A percentile compares a stretch with the other conserved stretches of the same genome.
Evolutionary conservation across 2,888 invertebrate species (phyloP).

Genomic region (Troides oblongomaculatus): DNA sequence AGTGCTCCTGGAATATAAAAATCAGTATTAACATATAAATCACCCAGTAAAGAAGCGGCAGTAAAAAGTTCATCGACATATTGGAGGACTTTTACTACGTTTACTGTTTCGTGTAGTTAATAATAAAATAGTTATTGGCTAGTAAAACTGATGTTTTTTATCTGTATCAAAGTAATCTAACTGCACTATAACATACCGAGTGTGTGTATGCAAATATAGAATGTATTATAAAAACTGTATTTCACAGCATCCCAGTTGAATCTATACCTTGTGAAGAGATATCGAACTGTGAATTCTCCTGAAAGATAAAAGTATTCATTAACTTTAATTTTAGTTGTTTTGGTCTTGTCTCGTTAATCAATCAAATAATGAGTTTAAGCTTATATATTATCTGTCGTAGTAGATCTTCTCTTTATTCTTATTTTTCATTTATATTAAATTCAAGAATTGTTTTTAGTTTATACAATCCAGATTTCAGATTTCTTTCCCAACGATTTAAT

Average conservation of each 20-base stretch:
- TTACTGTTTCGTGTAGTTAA: not conserved
- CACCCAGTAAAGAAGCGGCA: not conserved
- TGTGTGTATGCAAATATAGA: slow-evolving; percentile 60
- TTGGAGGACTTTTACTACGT: not conserved
- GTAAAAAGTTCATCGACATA: too few species aligned
- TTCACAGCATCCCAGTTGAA: slow-evolving; percentile 76
- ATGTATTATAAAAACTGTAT: slow-evolving; percentile 69
- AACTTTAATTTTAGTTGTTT: not conserved
- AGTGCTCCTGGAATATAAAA: slow-evolving; percentile 54
- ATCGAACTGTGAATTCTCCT: slow-evolving; percentile 70
- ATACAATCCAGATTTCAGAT: too few species aligned
- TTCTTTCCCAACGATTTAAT: too few species aligned
- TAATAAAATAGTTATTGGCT: too few species aligned
- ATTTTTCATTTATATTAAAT: too few species aligned
- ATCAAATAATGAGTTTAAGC: too few species aligned
- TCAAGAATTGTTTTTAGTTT: too few species aligned
- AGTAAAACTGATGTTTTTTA: too few species aligned
- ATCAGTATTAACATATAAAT: slow-evolving; percentile 1
- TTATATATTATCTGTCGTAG: too few species aligned
- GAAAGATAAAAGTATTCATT: slow-evolving; percentile 37
- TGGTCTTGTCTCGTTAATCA: too few species aligned
- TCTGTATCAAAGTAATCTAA: too few species aligned
- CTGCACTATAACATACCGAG: slow-evolving; percentile 51
- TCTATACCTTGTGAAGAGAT: slow-evolving; percentile 67
- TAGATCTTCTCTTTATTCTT: too few species aligned